phyloP scores from a whole-genome alignment of 2,888 invertebrate species.

The Incurvaria masculella region DNA sequence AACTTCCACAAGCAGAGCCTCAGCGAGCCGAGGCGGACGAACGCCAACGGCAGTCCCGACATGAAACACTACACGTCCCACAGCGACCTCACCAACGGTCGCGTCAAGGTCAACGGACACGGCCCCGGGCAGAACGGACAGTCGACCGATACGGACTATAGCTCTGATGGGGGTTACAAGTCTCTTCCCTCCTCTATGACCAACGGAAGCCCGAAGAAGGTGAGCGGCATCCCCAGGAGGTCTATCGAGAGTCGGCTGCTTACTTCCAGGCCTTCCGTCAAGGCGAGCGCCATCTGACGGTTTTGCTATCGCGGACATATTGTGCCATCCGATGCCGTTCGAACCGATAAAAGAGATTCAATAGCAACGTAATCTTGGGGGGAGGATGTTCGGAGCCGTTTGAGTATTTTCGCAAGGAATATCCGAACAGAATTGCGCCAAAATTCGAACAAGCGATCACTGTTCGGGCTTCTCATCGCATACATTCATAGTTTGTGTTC shows the following conservation, averaged over 20 bases:
- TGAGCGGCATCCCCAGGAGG: conserved; percentile 48
- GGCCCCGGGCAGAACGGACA: conserved; percentile 40
- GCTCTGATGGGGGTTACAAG: conserved; percentile 52
- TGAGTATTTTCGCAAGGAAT: no score
- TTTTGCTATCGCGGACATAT: not conserved
- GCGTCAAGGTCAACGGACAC: conserved; percentile 40
- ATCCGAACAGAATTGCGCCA: no score
- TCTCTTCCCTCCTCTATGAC: conserved; percentile 52
- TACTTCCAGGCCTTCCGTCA: conserved; percentile 37
- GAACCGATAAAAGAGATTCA: no score
- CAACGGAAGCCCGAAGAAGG: conserved; percentile 31
- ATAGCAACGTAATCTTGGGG: no score
- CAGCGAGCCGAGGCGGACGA: conserved; percentile 28
- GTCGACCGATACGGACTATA: conserved; percentile 51
- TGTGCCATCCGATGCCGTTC: conserved; percentile 4
- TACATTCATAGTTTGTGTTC: no score
- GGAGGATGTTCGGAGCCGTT: no score
- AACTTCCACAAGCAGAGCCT: conserved; percentile 40
- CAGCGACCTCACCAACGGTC: conserved; percentile 45
- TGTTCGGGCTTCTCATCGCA: no score
- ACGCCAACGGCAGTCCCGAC: conserved; percentile 31
- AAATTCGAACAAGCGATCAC: no score
- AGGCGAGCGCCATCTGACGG: conserved; percentile 42
- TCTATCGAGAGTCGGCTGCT: conserved; percentile 47
- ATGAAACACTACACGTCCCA: conserved; percentile 48